phyloP scores from a whole-genome alignment of 1,140 invertebrate genomes.

The Platyscapa corneri region DNA sequence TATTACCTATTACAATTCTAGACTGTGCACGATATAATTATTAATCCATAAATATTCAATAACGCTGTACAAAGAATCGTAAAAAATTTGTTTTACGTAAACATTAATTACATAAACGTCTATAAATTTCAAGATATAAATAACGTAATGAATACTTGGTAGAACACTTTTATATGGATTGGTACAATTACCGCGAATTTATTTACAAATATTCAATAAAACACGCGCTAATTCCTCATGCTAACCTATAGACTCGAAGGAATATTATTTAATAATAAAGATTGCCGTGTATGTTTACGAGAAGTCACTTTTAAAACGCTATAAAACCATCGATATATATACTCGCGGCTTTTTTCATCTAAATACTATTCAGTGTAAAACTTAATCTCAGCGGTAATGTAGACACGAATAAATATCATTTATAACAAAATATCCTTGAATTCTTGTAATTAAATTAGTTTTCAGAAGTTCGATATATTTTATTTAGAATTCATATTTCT shows the following conservation, averaged over 20 bases:
- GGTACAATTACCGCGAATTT: background rate
- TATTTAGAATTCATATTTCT: too few relatives aligned
- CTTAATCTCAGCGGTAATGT: too few relatives aligned
- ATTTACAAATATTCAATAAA: background rate
- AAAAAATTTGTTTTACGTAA: slow-evolving; percentile 14
- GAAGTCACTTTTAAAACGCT: too few relatives aligned
- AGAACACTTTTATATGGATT: background rate
- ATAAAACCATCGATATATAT: too few relatives aligned
- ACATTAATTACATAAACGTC: background rate
- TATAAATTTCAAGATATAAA: slow-evolving; percentile 8
- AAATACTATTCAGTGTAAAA: too few relatives aligned
- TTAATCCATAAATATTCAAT: slow-evolving; percentile 20
- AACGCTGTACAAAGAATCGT: background rate
- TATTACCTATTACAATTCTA: background rate
- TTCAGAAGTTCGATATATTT: too few relatives aligned
- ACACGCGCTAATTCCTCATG: background rate
- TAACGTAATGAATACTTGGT: background rate
- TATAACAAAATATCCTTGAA: too few relatives aligned
- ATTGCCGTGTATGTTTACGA: too few relatives aligned
- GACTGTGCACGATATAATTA: background rate
- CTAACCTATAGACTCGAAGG: background rate
- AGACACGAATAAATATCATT: too few relatives aligned
- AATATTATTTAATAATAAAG: too few relatives aligned
- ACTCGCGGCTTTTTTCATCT: too few relatives aligned
- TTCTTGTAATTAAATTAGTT: too few relatives aligned